A percentile compares a stretch with the other conserved stretches of the same genome.
phyloP scores from a whole-genome alignment of 2,888 invertebrate genomes.

The Nectonema munidae region DNA sequence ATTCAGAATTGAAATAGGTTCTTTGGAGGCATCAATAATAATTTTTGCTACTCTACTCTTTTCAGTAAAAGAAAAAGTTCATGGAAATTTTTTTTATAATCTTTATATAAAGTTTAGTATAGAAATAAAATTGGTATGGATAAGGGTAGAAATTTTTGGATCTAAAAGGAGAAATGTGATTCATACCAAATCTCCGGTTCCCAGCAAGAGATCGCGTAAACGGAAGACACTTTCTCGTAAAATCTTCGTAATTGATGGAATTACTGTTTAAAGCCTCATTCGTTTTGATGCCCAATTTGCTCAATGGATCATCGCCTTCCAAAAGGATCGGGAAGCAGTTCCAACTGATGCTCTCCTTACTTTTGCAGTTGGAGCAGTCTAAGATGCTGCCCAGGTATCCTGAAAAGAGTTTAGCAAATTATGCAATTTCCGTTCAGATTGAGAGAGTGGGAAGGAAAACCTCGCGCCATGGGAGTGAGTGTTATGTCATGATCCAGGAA shows the following conservation, averaged over 20 bases:
- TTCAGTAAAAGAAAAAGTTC: too few species aligned
- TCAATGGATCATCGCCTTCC: too few species aligned
- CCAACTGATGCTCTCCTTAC: background rate
- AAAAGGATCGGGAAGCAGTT: constrained; percentile 8
- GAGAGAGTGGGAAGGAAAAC: constrained; percentile 18
- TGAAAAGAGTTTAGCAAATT: background rate
- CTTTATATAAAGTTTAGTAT: too few species aligned
- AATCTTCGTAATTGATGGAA: background rate
- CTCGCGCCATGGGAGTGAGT: constrained; percentile 43
- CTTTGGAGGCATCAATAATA: too few species aligned
- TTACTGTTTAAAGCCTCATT: background rate
- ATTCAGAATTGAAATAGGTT: too few species aligned
- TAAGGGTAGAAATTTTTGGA: too few species aligned
- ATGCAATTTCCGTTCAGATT: background rate
- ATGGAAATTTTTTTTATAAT: too few species aligned
- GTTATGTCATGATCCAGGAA: constrained; percentile 72
- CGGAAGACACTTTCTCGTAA: background rate
- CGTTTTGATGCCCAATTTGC: too few species aligned
- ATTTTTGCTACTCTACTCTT: too few species aligned
- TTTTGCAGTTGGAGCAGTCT: constrained; percentile 1
- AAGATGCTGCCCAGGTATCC: constrained; percentile 1
- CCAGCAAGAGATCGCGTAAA: background rate
- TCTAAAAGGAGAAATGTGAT: too few species aligned
- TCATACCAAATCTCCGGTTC: background rate
- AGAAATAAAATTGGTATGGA: too few species aligned